Evolutionary conservation across 2,797 vertebrate genomes (phyloP), one percentile per base, ranked within the genome.

Genomic region (Pseudocheirus occidentalis): DNA sequence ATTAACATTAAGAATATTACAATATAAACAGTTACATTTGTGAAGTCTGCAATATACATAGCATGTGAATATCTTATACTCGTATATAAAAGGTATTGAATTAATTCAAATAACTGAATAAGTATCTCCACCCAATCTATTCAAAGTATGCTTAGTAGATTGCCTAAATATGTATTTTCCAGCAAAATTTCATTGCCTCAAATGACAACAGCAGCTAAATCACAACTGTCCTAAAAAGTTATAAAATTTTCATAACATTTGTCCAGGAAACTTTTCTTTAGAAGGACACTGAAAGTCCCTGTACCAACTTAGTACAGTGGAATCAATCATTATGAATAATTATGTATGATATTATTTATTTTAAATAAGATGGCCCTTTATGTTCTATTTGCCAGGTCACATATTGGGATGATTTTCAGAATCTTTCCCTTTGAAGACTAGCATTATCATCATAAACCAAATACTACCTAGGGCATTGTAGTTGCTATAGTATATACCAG

Each of bases 181-280:
- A 95, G 97, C 96, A 73, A 55, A 95, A 95, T 95, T 97, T 98
- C 96, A 96, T 96, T 96, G 93, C 57, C 93, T 92, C 91, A 96
- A 98, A 97, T 90, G 96, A 95, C 91, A 95, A 55, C 96, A 95
- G 94, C 59, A 0, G 0, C 91, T 96, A 97, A 98, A 95, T 97
- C 97, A 95, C 95, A 92, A 96, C 93, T 95, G 81, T 95, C 95
- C 96, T 96, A 98, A 95, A 97, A 96, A 94, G 93, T 94, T 97
- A 97, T 97, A 96, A 98, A 81, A 97, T 98, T 97, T 96, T 97
- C 96, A 97, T 96, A 54, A n/a, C 52, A 96, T 97, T 98, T 95
- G 96, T 93, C 96, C 92, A 97, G 96, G 91, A 96, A 97, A 97
- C 92, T 27, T 81, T 81, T 97, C 93, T 96, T 95, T 96, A 95